Evolutionary conservation across 2,888 invertebrate species (phyloP), one percentile per base, ranked within the genome.

Genomic region (Trisateles emortualis): DNA sequence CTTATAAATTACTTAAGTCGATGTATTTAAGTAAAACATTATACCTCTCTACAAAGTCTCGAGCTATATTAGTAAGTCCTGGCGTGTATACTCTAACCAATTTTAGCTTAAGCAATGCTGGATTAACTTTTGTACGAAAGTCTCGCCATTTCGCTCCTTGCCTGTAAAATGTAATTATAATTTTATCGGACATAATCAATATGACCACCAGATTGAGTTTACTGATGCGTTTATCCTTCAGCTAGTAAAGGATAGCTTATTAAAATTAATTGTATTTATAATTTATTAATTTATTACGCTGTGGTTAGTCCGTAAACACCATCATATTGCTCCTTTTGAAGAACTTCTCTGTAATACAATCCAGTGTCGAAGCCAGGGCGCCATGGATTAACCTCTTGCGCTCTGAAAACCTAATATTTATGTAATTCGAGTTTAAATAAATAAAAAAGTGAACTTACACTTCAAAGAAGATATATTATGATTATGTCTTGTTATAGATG

Each of bases 141-240:
- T 94, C 90, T 33, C 94, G 93, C 96, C 96, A 96, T 62, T 94
- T 89, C 10, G 94, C 90, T 0, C 95, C 96, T 81, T 95, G 94
- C 1, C 94, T 94, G 67, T 17, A 81, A 76, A 16, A 44, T 0
- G 11, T 10, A 4, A 32, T 3, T 14, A 0, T 14, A 33, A 14
- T 16, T 29, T 29, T n/a, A n/a, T n/a, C n/a, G n/a, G n/a, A n/a
- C n/a, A n/a, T n/a, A n/a, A n/a, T n/a, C n/a, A n/a, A n/a, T n/a
- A n/a, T n/a, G n/a, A n/a, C n/a, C n/a, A n/a, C n/a, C n/a, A n/a
- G n/a, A n/a, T n/a, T n/a, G n/a, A n/a, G n/a, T n/a, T n/a, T n/a
- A n/a, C n/a, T n/a, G n/a, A n/a, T n/a, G n/a, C n/a, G n/a, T n/a
- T n/a, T n/a, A n/a, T n/a, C n/a, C n/a, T n/a, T n/a, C n/a, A n/a